phyloP scores from a whole-genome alignment of 1,140 invertebrate species.

The Teleogryllus occipitalis region DNA sequence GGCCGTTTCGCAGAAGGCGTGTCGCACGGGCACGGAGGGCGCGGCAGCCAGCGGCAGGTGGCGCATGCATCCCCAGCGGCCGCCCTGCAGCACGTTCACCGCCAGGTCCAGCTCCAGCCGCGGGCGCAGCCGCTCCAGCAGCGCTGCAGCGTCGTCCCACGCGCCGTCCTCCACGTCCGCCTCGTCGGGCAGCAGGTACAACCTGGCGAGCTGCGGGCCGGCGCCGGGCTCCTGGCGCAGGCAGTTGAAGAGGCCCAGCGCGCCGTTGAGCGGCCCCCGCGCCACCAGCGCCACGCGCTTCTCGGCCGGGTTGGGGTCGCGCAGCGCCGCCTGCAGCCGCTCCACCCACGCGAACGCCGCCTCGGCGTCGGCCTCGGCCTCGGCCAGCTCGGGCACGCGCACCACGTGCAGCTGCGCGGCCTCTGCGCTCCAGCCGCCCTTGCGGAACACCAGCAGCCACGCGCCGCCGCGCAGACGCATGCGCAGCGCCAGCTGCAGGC shows the following conservation, averaged over 20 bases:
- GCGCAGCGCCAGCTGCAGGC: too few species aligned
- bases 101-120: constrained; percentile 64
- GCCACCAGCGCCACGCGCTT: constrained; percentile 37
- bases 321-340: constrained; percentile 36
- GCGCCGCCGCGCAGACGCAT: not conserved
- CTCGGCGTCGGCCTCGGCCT: not conserved
- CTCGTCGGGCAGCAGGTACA: not conserved
- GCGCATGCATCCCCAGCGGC: constrained; percentile 73
- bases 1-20: constrained; percentile 69
- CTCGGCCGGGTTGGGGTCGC: not conserved
- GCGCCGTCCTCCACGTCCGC: not conserved
- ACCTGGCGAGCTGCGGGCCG: not conserved
- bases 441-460: not conserved
- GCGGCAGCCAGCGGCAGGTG: constrained; percentile 47
- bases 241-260: constrained; percentile 76
- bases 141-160: constrained; percentile 37
- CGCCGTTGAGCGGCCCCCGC: constrained; percentile 57
- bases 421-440: not conserved
- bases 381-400: not conserved
- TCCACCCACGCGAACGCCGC: constrained; percentile 38
- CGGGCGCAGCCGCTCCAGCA: constrained; percentile 41
- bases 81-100: constrained; percentile 70
- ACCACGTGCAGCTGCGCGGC: not conserved
- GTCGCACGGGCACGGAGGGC: constrained; percentile 40
- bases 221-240: constrained; percentile 54